Evolutionary conservation across 2,888 invertebrate genomes (phyloP), one percentile per base, ranked within the genome.

Genomic region (Saturnia pavonia): DNA sequence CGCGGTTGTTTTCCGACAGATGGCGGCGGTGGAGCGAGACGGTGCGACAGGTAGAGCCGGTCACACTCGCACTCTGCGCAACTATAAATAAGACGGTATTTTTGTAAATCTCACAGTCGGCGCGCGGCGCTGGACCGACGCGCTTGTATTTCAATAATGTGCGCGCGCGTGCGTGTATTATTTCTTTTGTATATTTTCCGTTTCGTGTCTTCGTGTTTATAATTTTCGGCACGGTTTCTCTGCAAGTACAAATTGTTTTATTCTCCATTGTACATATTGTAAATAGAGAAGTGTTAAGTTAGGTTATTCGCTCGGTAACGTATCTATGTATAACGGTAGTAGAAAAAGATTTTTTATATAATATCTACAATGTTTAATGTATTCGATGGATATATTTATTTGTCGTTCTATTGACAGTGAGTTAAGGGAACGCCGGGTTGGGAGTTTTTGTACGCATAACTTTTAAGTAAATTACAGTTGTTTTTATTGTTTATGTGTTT

Each of bases 191-290:
- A 92, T 88, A 91, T 91, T 90, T 72, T 89, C 88, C 81, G 85
- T 90, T 89, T 86, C 82, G 79, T 79, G 85, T 85, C 79, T 85
- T 82, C 82, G 80, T 80, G 81, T 88, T 65, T 40, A 65, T 11
- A n/a, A 11, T n/a, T 40, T 84, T 88, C 90, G 87, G 91, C 88
- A 91, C 91, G 86, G 86, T 91, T 60, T 88, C 84, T 94, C 94
- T 91, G 92, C 93, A 92, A 94, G 94, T 94, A 94, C 94, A 94
- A 94, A 94, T 92, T 93, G 92, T 94, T 94, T 91, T 93, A 91
- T 93, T 94, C 92, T 88, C 88, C 90, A 87, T 81, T 94, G 94
- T 94, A 94, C 89, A 94, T 94, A 94, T 87, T 94, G 94, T 94
- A 94, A 90, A 94, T 94, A 94, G 82, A 94, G 82, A 83, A 86